Evolutionary conservation across 2,888 invertebrate genomes (phyloP), one percentile per base, ranked within the genome.

Genomic region (Stenodema calcarata): DNA sequence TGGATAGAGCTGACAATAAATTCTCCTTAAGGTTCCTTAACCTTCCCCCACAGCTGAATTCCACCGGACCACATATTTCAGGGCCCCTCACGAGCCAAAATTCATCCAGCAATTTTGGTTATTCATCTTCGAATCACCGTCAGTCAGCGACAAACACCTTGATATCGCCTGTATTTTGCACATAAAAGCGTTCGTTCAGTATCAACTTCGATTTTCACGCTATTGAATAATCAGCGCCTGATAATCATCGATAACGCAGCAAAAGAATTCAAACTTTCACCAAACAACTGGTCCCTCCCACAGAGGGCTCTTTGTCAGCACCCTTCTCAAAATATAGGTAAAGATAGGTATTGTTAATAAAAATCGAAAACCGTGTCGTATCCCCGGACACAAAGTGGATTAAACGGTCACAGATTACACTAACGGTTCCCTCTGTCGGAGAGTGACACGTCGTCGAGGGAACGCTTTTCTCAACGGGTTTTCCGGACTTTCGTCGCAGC

Each of bases 321-420:
- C 62, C 62, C 62, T 62, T 23, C 62, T 23, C 62, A 62, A 62
- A 18, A 62, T 62, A 62, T 62, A 62, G 62, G 62, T 62, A 62
- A 62, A 62, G 62, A 62, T 62, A 62, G 35, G 35, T 35, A 4
- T 62, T 62, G 62, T 62, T 62, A 62, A 27, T 62, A 62, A 62
- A 23, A 62, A 62, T 62, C 23, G 62, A 62, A 62, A 62, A 62
- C 23, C 62, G 62, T 62, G 27, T 23, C 62, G 62, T 62, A 62
- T 62, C 62, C 23, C 12, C 9, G 2, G 62, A 62, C 23, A 62
- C 62, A 62, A 62, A 62, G 62, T 62, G 62, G 62, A 62, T 62
- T 62, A 62, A 62, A 62, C 62, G 62, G 62, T 62, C 62, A 62
- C 62, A 62, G 62, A 62, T 62, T 62, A 62, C 62, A 62, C 62